phyloP scores from a whole-genome alignment of 2,888 invertebrate genomes.

The Stomorhina lunata region DNA sequence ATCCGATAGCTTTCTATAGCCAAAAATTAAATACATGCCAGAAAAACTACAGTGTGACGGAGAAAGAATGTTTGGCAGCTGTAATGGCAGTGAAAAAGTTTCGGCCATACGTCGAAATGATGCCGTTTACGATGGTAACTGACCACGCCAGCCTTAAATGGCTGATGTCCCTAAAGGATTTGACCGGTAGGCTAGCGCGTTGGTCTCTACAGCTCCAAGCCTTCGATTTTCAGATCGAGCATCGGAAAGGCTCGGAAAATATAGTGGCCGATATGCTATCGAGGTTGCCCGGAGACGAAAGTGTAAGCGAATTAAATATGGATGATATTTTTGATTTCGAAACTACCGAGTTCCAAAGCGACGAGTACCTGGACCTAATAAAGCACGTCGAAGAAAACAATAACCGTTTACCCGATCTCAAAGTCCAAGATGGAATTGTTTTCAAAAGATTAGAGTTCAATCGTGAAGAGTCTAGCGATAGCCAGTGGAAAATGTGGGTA shows the following conservation, averaged over 20 bases:
- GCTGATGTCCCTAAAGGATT: too few relatives aligned
- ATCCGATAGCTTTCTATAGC: slow-evolving; percentile 50
- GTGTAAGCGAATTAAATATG: background rate
- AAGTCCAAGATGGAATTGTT: background rate
- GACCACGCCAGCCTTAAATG: too few relatives aligned
- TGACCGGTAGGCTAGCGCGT: slow-evolving; percentile 2
- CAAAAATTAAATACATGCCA: slow-evolving; percentile 56
- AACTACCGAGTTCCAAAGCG: background rate
- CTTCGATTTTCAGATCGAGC: slow-evolving; percentile 37
- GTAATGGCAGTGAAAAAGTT: slow-evolving; percentile 36
- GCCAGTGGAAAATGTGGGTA: slow-evolving; percentile 12
- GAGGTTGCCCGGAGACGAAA: background rate
- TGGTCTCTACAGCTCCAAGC: slow-evolving; percentile 32
- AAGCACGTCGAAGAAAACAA: background rate
- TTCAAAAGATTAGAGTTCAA: background rate
- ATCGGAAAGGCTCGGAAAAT: slow-evolving; percentile 32
- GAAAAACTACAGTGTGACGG: slow-evolving; percentile 54
- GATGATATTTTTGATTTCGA: slow-evolving; percentile 6
- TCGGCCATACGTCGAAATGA: slow-evolving; percentile 30
- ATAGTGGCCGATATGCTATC: slow-evolving; percentile 38
- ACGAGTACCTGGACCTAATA: background rate
- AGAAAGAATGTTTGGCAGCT: slow-evolving; percentile 52
- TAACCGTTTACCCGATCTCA: slow-evolving; percentile 63
- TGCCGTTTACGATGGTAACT: slow-evolving; percentile 38
- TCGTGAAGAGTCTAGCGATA: background rate